Evolutionary conservation across 2,888 invertebrate genomes (phyloP).

Genomic region (Drosophila ezoana): DNA sequence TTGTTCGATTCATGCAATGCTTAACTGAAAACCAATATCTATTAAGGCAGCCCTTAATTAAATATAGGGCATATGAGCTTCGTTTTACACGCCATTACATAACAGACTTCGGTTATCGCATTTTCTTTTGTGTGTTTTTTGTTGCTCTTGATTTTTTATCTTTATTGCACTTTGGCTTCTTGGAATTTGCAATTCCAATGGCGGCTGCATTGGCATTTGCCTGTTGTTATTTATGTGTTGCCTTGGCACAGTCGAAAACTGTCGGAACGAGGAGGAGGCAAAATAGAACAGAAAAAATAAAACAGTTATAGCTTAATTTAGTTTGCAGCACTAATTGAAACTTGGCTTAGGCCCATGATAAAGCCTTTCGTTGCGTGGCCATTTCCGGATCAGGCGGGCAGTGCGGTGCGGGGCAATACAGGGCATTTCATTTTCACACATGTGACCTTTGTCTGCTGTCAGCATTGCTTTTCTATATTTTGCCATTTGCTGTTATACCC

Average conservation of each 20-base stretch:
- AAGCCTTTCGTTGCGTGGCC: slow-evolving; percentile 5
- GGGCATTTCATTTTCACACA: slow-evolving; percentile 59
- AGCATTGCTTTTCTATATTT: slow-evolving; percentile 30
- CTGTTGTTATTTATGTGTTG: slow-evolving; percentile 66
- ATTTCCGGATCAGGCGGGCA: not conserved
- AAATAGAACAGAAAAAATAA: slow-evolving; percentile 7
- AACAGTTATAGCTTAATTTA: slow-evolving; percentile 68
- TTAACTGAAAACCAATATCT: too few relatives aligned
- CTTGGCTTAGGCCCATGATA: slow-evolving; percentile 43
- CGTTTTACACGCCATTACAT: not conserved
- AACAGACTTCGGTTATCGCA: slow-evolving; percentile 4
- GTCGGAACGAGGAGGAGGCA: slow-evolving; percentile 8
- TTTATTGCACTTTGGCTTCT: slow-evolving; percentile 24
- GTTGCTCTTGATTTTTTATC: not conserved
- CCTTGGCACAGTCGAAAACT: slow-evolving; percentile 17
- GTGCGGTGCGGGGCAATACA: slow-evolving; percentile 4
- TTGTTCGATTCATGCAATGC: too few relatives aligned
- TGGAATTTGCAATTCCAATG: slow-evolving; percentile 59
- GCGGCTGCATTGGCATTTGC: slow-evolving; percentile 25
- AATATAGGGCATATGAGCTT: slow-evolving; percentile 7
- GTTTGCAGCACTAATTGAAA: slow-evolving; percentile 74
- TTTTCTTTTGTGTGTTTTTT: not conserved
- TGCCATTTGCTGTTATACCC: slow-evolving; percentile 18
- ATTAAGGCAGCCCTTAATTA: too few relatives aligned
- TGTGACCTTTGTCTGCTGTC: slow-evolving; percentile 39